A percentile compares a stretch with the other conserved stretches of the same genome.
phyloP scores from a whole-genome alignment of 2,888 invertebrate species.

The Zele albiditarsus region DNA sequence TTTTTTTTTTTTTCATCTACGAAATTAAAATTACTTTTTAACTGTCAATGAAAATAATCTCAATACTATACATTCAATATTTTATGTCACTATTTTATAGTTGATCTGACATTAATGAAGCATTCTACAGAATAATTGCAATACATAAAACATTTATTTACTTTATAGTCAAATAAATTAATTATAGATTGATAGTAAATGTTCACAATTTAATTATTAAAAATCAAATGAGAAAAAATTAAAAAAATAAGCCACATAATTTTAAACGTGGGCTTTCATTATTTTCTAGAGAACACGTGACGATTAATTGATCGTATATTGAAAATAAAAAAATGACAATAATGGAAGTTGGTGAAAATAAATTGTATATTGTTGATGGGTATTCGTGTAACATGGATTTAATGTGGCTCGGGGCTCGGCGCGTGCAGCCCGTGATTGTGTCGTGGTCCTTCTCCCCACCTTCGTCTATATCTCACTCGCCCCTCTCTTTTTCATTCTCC shows the following conservation, averaged over 20 bases:
- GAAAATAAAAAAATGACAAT: not conserved
- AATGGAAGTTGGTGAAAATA: not conserved
- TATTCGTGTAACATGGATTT: conserved; percentile 67
- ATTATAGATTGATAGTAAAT: conserved; percentile 15
- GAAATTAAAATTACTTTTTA: too few species aligned
- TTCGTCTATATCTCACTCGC: conserved; percentile 40
- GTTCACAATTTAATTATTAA: not conserved
- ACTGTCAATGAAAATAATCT: too few species aligned
- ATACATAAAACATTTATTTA: conserved; percentile 3
- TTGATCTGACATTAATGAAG: too few species aligned
- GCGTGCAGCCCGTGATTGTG: conserved; percentile 72
- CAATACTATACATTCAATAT: too few species aligned
- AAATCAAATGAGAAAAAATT: too few species aligned
- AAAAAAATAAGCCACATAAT: too few species aligned
- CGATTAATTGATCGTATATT: not conserved
- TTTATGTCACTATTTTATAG: too few species aligned
- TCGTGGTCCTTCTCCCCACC: conserved; percentile 58
- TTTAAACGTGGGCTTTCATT: too few species aligned
- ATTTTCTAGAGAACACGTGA: not conserved
- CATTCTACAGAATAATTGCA: too few species aligned
- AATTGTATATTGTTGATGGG: not conserved
- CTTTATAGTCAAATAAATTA: conserved; percentile 12
- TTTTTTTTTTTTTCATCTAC: too few species aligned
- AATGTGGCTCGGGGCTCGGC: conserved; percentile 70
- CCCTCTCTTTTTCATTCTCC: conserved; percentile 28